phyloP scores from a whole-genome alignment of 2,113 vertebrate species.

The Echinops telfairi region DNA sequence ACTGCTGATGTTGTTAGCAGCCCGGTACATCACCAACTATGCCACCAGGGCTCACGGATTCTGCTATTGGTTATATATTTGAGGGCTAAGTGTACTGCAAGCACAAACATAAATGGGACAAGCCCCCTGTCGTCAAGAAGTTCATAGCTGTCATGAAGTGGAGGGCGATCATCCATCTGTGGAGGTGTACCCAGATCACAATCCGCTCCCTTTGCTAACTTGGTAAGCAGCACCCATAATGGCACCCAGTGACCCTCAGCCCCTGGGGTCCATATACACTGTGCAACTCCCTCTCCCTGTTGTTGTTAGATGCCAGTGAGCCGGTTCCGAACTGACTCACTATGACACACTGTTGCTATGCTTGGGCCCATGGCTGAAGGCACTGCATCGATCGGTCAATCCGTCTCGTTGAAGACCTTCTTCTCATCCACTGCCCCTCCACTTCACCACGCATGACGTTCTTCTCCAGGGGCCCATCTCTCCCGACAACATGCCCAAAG shows the following conservation, averaged over 20 bases:
- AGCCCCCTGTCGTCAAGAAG: not conserved
- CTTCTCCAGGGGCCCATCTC: too few species aligned
- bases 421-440: too few species aligned
- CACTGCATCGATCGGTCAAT: too few species aligned
- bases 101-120: constrained; percentile 9
- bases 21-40: too few species aligned
- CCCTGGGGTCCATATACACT: not conserved
- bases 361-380: too few species aligned
- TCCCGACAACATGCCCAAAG: too few species aligned
- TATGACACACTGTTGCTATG: too few species aligned
- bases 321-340: too few species aligned
- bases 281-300: not conserved
- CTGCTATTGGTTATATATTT: not conserved
- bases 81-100: constrained; percentile 6
- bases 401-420: too few species aligned
- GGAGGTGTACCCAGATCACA: not conserved
- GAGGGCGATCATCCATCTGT: not conserved
- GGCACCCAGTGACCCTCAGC: not conserved
- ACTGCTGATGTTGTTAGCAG: too few species aligned
- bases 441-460: too few species aligned
- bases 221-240: not conserved
- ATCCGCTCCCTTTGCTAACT: not conserved
- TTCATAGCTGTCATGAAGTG: not conserved
- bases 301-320: too few species aligned
- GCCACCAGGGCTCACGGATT: not conserved